phyloP scores from a whole-genome alignment of 2,113 vertebrate species.

The Istiophorus platypterus region DNA sequence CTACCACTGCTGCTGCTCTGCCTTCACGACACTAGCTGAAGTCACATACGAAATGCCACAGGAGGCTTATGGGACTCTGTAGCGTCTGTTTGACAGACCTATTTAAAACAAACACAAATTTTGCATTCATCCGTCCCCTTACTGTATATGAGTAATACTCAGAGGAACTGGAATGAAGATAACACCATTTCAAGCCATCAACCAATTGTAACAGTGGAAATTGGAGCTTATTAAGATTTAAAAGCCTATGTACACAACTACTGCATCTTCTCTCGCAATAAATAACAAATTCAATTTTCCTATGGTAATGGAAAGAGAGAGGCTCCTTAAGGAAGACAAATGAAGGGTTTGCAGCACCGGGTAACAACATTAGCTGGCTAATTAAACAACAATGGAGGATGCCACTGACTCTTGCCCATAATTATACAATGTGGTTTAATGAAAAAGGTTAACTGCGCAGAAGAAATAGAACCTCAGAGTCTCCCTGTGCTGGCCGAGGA shows the following conservation, averaged over 20 bases:
- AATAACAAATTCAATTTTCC: slow-evolving; percentile 84
- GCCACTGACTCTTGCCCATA: slow-evolving; percentile 71
- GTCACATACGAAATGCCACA: slow-evolving; percentile 75
- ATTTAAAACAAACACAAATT: slow-evolving; percentile 67
- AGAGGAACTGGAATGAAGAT: slow-evolving; percentile 30
- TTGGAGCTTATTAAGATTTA: slow-evolving; percentile 82
- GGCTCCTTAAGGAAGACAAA: slow-evolving; percentile 87
- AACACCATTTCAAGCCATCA: slow-evolving; percentile 51
- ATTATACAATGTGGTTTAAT: slow-evolving; percentile 81
- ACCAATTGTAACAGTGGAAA: slow-evolving; percentile 65
- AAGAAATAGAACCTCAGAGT: slow-evolving; percentile 68
- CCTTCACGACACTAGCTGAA: slow-evolving; percentile 54
- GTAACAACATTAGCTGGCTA: slow-evolving; percentile 88
- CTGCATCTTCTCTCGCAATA: slow-evolving; percentile 78
- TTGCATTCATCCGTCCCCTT: neutral
- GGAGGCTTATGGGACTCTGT: slow-evolving; percentile 49
- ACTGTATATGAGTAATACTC: slow-evolving; percentile 13
- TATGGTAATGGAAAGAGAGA: slow-evolving; percentile 73
- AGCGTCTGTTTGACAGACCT: slow-evolving; percentile 48
- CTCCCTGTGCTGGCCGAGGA: slow-evolving; percentile 36
- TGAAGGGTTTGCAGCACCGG: slow-evolving; percentile 83
- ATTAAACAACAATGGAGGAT: slow-evolving; percentile 87
- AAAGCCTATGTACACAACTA: slow-evolving; percentile 68
- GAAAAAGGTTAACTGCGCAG: slow-evolving; percentile 82
- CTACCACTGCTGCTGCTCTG: slow-evolving; percentile 35